A percentile compares a stretch with the other conserved stretches of the same genome.
These are phyloP conservation scores for Diploptera punctata DNA, from an alignment of 2,888 invertebrate genomes.

Conservation along the genomic window DNA sequence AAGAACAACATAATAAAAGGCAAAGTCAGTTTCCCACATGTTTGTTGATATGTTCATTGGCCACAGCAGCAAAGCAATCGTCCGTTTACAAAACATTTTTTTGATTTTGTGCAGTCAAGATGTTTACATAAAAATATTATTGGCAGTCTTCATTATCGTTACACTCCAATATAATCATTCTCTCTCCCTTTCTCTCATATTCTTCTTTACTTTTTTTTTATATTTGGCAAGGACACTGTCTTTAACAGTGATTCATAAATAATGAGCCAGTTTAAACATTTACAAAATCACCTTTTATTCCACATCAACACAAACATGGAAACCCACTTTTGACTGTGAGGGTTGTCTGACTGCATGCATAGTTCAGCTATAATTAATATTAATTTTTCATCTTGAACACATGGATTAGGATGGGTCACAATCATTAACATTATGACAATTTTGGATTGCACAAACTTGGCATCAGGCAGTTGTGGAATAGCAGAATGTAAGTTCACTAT, in stretches of 20 bases:
- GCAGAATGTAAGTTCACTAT: too few species aligned
- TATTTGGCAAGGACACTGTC: background rate
- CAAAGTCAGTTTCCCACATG: conserved; percentile 3
- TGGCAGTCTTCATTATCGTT: background rate
- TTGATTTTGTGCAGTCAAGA: conserved; percentile 15
- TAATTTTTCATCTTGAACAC: conserved; percentile 7
- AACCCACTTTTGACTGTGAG: conserved; percentile 13
- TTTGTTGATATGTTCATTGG: conserved; percentile 3
- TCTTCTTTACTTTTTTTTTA: background rate
- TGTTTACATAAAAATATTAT: conserved; percentile 1
- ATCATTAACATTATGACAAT: background rate
- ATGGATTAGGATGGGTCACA: conserved; percentile 3
- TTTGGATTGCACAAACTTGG: background rate
- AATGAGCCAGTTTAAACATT: conserved; percentile 14
- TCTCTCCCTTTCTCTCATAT: too few species aligned
- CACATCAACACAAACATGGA: conserved; percentile 18
- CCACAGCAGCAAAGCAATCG: background rate
- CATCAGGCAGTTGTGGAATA: background rate
- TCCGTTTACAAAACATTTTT: background rate
- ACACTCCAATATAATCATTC: too few species aligned
- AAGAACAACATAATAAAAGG: background rate
- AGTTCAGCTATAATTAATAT: background rate
- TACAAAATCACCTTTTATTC: conserved; percentile 13
- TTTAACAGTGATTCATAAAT: background rate
- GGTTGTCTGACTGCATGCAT: background rate